Percentiles rank a stretch among this genome's conserved stretches.
Evolutionary conservation across 2,797 vertebrate genomes (phyloP).

Genomic region (Lithobates pipiens): DNA sequence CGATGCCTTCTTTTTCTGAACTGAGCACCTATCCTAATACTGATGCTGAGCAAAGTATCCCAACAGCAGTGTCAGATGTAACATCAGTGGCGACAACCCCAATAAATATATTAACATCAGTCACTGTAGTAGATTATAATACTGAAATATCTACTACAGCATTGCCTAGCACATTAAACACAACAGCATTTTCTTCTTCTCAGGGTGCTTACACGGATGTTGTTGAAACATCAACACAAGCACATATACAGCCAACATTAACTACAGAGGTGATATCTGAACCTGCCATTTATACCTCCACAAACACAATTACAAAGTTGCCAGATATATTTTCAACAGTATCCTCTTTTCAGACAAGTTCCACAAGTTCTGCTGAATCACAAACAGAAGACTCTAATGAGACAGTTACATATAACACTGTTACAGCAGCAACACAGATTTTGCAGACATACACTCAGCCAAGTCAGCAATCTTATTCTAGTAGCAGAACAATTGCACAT

Average conservation of each 20-base stretch:
- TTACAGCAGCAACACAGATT: background rate
- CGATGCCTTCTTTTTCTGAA: background rate
- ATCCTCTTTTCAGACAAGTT: background rate
- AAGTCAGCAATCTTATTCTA: background rate
- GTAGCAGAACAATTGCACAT: background rate
- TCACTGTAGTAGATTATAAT: background rate
- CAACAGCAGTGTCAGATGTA: background rate
- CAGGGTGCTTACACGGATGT: constrained; percentile 24
- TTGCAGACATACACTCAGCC: constrained; percentile 2
- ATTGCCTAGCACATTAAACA: too few species aligned
- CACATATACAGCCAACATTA: background rate
- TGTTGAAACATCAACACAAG: background rate
- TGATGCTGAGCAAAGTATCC: background rate
- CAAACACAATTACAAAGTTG: background rate
- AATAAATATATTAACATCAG: background rate
- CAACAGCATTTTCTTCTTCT: background rate
- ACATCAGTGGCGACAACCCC: background rate
- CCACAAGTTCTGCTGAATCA: constrained; percentile 12
- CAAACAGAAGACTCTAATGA: background rate
- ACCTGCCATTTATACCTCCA: background rate
- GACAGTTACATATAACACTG: background rate
- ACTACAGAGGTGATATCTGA: background rate
- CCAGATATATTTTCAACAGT: background rate
- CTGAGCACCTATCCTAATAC: background rate
- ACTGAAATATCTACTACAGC: background rate